Conservation (phyloP, 1,140 invertebrate species). For the Drosophila sturtevanti region DNA sequence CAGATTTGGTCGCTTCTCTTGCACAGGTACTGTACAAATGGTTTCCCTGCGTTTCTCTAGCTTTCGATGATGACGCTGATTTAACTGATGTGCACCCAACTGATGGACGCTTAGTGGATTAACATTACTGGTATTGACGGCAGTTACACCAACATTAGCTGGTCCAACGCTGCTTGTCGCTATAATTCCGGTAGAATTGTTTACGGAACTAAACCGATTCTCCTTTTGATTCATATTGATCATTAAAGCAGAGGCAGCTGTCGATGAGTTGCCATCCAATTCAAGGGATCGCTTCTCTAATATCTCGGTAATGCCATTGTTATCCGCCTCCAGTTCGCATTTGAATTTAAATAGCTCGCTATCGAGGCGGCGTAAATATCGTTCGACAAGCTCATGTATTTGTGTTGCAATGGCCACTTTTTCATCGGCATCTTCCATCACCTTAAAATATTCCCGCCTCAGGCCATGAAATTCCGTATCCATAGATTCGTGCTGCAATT, state of each 20-base stretch:
- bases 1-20: slow-evolving; percentile 83
- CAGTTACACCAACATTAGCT: not conserved
- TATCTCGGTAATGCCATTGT: slow-evolving; percentile 98
- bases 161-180: slow-evolving; percentile 17
- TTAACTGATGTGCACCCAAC: slow-evolving; percentile 15
- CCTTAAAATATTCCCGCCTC: slow-evolving; percentile 95
- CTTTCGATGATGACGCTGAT: slow-evolving; percentile 71
- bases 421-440: slow-evolving; percentile 95
- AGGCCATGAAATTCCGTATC: slow-evolving; percentile 94
- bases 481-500: slow-evolving; percentile 90
- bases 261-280: slow-evolving; percentile 85
- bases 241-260: slow-evolving; percentile 57
- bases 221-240: slow-evolving; percentile 83
- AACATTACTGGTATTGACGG: not conserved
- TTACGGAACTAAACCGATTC: slow-evolving; percentile 80
- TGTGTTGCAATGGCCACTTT: slow-evolving; percentile 95
- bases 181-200: slow-evolving; percentile 35
- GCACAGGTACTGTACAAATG: slow-evolving; percentile 81
- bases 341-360: slow-evolving; percentile 98
- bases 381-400: slow-evolving; percentile 96
- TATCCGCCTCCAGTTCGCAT: slow-evolving; percentile 98
- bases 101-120: slow-evolving; percentile 19
- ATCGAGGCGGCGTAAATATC: slow-evolving; percentile 95
- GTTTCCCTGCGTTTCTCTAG: slow-evolving; percentile 85
- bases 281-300: slow-evolving; percentile 96